Conservation (phyloP, 2,113 vertebrate genomes). For the Falco punctatus region DNA sequence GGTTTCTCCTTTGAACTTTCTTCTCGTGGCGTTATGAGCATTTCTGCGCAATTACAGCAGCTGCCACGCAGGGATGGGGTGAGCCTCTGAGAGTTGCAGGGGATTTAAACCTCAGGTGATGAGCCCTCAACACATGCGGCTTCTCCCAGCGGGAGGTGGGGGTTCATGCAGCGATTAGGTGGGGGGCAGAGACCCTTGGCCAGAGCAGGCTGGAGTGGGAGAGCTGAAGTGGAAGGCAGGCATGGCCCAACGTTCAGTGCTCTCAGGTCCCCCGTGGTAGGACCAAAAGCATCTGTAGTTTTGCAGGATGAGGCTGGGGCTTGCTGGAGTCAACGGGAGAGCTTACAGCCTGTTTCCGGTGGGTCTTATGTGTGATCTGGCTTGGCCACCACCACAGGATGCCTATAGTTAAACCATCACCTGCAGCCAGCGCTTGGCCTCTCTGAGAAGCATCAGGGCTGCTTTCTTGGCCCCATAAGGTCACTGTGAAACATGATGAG, state of each 20-base stretch:
- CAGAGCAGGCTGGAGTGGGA: not conserved
- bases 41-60: not conserved
- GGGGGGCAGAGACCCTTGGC: not conserved
- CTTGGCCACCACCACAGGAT: not conserved
- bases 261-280: no score
- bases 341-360: not conserved
- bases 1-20: not conserved
- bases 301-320: not conserved
- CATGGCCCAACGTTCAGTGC: fast-evolving
- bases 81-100: not conserved
- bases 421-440: not conserved
- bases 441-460: not conserved
- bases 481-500: not conserved
- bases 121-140: fast-evolving
- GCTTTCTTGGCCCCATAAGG: not conserved
- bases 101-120: not conserved
- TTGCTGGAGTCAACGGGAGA: not conserved
- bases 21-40: not conserved
- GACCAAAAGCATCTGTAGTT: not conserved
- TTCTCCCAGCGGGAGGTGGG: not conserved
- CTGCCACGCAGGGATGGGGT: fast-evolving
- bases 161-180: not conserved
- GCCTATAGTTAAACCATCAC: not conserved
- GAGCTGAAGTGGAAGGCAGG: not conserved
- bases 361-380: not conserved